Evolutionary conservation across 2,888 invertebrate species (phyloP).

Genomic region (Pterobdella sp.): DNA sequence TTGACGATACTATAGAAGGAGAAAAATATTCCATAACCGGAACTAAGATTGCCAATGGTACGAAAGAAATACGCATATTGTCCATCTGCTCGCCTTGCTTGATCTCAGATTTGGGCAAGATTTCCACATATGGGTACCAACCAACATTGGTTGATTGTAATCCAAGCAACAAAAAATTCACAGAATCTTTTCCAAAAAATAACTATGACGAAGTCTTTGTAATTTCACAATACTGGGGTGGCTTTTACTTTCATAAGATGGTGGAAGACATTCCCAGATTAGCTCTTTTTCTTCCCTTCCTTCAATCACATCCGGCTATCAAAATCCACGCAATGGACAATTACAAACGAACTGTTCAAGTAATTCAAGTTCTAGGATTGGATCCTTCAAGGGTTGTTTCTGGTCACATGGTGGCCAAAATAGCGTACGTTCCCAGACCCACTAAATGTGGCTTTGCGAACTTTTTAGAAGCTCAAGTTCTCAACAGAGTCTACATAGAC

Average conservation of each 20-base stretch:
- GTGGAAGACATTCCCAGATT: constrained; percentile 36
- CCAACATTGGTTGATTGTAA: not conserved
- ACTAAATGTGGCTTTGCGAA: constrained; percentile 36
- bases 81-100: too few species aligned
- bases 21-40: too few species aligned
- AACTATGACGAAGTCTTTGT: constrained; percentile 37
- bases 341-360: constrained; percentile 27
- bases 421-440: constrained; percentile 35
- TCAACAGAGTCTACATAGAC: constrained; percentile 20
- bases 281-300: constrained; percentile 35
- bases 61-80: too few species aligned
- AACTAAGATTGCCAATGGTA: too few species aligned
- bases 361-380: constrained; percentile 34
- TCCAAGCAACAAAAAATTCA: too few species aligned
- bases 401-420: constrained; percentile 33
- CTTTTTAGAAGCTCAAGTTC: constrained; percentile 30
- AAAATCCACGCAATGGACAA: constrained; percentile 33
- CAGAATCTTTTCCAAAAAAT: not conserved
- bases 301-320: constrained; percentile 30
- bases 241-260: constrained; percentile 35
- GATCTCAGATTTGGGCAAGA: not conserved
- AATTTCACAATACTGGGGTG: constrained; percentile 36
- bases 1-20: too few species aligned
- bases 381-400: constrained; percentile 30
- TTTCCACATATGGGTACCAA: too few species aligned